Evolutionary conservation across 2,888 invertebrate genomes (phyloP), one percentile per base, ranked within the genome.

Genomic region (Myopa tessellatipennis): DNA sequence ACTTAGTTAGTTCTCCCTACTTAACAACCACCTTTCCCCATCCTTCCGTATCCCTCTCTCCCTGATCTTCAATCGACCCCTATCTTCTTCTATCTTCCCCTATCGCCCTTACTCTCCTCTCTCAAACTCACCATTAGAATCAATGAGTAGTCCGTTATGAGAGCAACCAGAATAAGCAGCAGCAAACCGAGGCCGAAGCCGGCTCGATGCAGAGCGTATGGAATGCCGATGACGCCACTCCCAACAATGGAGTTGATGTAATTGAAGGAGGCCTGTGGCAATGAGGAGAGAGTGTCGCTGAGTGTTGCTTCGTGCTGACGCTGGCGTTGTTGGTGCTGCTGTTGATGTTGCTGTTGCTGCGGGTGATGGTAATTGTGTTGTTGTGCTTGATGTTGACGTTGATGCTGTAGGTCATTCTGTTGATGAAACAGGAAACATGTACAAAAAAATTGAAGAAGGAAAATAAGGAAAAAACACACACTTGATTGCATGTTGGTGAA

Each of bases 161-260:
- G 89, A 65, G 95, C 95, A 16, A 95, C 94, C 50, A 94, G 83
- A 76, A 93, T 88, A 81, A 96, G 89, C 72, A 96, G 90, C 60
- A 93, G 85, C 70, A 95, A 89, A 34, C 95, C 95, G 73, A 95
- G 90, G 16, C 94, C 95, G 84, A 95, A 94, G 14, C 96, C 96
- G 72, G 95, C 93, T 85, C 95, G 92, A 84, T 94, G 93, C 8
- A 96, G 90, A 0, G 95, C 95, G 88, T 94, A 96, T n/a, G 94
- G 94, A 88, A 95, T 94, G 77, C 95, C 95, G 85, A 96, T 95
- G 76, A 96, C 94, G 80, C 96, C 95, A 85, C 95, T 95, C 78
- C 96, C 96, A 81, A 96, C 94, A 86, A 96, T 96, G 72, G 95
- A 95, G 90, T 96, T 96, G 86, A 96, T 95, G 89, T 95, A 95